Percentiles rank a stretch among this genome's conserved stretches.
phyloP scores from a whole-genome alignment of 2,113 vertebrate genomes.

The Sapajus apella region DNA sequence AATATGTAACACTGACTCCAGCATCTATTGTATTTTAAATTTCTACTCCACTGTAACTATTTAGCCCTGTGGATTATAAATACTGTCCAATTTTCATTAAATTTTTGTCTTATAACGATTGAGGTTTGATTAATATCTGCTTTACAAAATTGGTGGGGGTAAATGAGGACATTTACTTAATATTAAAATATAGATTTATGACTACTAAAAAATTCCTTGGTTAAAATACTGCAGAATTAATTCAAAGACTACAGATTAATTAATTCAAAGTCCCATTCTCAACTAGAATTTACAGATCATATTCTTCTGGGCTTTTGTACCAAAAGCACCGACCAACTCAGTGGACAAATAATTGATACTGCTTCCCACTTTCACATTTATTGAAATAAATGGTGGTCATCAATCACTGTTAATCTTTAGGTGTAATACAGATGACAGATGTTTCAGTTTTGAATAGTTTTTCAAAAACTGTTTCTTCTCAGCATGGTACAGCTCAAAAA shows the following conservation, averaged over 20 bases:
- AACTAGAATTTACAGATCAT: background rate
- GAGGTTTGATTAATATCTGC: conserved; percentile 47
- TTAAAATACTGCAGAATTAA: background rate
- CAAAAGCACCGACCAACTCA: background rate
- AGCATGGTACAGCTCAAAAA: no score
- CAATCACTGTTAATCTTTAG: background rate
- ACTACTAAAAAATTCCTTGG: background rate
- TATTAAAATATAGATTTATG: background rate
- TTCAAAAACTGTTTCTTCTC: background rate
- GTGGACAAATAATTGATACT: background rate
- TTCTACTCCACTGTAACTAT: conserved; percentile 67
- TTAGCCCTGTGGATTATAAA: conserved; percentile 48
- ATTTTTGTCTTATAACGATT: conserved; percentile 73
- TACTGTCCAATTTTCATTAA: conserved; percentile 84
- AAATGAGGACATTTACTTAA: background rate
- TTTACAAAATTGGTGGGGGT: background rate
- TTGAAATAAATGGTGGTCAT: background rate
- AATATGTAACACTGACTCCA: conserved; percentile 92
- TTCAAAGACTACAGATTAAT: background rate
- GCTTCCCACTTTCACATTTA: background rate
- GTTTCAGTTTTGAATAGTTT: background rate
- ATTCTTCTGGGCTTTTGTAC: background rate
- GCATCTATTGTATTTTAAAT: conserved; percentile 68
- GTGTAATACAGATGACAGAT: background rate
- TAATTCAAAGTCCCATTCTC: background rate